Base-by-base conservation (phyloP, 2,888 invertebrate species). In the Andrena haemorrhoa region DNA sequence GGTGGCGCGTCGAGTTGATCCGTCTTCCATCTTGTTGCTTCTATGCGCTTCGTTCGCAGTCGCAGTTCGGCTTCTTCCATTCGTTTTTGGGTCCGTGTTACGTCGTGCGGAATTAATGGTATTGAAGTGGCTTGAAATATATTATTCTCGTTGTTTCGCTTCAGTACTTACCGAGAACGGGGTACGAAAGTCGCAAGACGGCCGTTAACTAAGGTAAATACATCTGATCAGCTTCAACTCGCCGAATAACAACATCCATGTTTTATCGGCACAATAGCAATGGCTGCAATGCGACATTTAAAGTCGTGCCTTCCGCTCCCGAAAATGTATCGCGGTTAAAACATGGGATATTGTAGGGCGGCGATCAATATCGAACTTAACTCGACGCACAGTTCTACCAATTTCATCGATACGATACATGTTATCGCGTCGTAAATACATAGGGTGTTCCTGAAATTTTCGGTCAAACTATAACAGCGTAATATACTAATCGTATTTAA, bases 281-380 rank as follows among this genome's bases (percentile, higher is more conserved):
- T 87, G 87, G 87, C 87, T 87, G 87, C 87, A 87, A 80, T 73
- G 79, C 79, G 83, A 87, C 82, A 69, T 71, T 74, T 60, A 63
- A 75, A 70, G 75, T 79, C 20, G 69, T 79, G 66, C 72, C 64
- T 63, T 41, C 23, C 16, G 23, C 41, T 26, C 41, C 51, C 1
- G n/a, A 29, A 31, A 26, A 16, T 20, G n/a, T 23, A 12, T 61
- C 29, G n/a, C 49, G 12, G 4, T 51, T 41, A 5, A 33, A 77
- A 12, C 31, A n/a, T 20, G 3, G 10, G 8, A 10, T 33, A 49
- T 31, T 20, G 5, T 4, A 20, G 4, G 10, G 23, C 20, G 20
- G 8, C n/a, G 2, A 47, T 53, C 8, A 4, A 16, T 12, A 29
- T 53, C n/a, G n/a, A 20, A 26, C 12, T 66, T 53, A 35, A 53